Evolutionary conservation across 2,113 vertebrate species (phyloP), one percentile per base, ranked within the genome.

Genomic region (Chlorodrepanis virens): DNA sequence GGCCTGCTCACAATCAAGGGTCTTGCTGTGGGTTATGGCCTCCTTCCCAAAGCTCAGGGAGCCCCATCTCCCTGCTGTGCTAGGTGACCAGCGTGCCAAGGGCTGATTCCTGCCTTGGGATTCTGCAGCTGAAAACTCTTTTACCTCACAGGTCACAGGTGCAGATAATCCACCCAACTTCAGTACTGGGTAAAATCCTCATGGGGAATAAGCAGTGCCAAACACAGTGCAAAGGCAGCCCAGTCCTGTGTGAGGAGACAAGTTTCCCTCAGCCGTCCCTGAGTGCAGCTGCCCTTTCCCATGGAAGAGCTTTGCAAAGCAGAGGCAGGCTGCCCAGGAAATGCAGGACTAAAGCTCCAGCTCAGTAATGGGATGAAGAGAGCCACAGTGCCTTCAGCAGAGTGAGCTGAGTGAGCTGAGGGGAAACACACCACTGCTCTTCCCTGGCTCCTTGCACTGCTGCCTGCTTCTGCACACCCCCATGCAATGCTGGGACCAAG

Each of bases 351-450:
- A 16, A 47, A 65, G 27, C 24, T 90, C 60, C 68, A 63, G 59
- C 53, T 82, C 59, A 5, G 21, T 0, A 3, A 7, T 3, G 44
- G 65, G 52, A 39, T 27, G 47, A 23, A 85, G 49, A 64, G 8
- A 68, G 22, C 33, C 8, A 6, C 29, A 6, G 24, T 2, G 3
- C 47, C 29, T 3, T 3, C 3, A 4, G 63, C 81, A 77, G 37
- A 0, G 0, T 10, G 67, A 69, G 70, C 33, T 5, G 37, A 0
- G 0, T 10, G 67, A 69, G 70, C 33, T 5, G 1, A 39, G 24
- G 21, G 44, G 49, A 60, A 54, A n/a, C 3, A 1, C 1, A 0
- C 1, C 11, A 0, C 37, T 35, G 64, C 29, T 56, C 60, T 47
- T 35, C 49, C 81, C 77, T 27, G 21, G 22, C 79, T 77, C 76